These are phyloP conservation scores for Platysteira castanea DNA, from an alignment of 2,113 vertebrate species.

Conservation along the genomic window DNA sequence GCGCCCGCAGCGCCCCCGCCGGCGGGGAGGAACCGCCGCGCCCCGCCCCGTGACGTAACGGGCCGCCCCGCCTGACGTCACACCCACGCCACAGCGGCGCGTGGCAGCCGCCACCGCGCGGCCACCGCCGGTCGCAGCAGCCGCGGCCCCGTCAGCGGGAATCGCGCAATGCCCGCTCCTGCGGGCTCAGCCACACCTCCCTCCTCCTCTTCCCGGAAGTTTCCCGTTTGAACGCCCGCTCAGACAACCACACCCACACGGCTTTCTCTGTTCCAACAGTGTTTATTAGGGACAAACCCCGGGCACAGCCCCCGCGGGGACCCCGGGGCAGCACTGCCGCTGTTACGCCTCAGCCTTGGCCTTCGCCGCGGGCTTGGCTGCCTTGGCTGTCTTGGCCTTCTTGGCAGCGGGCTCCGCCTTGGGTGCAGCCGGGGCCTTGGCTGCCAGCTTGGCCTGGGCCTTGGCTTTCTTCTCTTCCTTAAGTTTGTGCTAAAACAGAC, in stretches of 20 bases:
- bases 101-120: fast-evolving
- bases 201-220: background rate
- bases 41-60: too few species aligned
- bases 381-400: background rate
- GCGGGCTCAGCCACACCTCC: background rate
- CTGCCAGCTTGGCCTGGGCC: background rate
- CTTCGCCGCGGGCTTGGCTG: background rate
- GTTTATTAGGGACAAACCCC: background rate
- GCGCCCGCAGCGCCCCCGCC: too few species aligned
- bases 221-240: fast-evolving
- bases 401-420: background rate
- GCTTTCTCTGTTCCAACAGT: background rate
- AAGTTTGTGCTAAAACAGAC: conserved; percentile 58
- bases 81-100: too few species aligned
- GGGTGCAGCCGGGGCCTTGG: background rate
- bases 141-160: fast-evolving
- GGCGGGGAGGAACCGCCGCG: too few species aligned
- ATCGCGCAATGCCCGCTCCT: fast-evolving
- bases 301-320: background rate
- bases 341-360: background rate
- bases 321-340: fast-evolving
- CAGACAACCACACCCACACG: background rate
- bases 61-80: too few species aligned
- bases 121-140: fast-evolving
- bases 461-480: conserved; percentile 64